Evolutionary conservation across 2,797 vertebrate genomes (phyloP).

Genomic region (Falco peregrinus): DNA sequence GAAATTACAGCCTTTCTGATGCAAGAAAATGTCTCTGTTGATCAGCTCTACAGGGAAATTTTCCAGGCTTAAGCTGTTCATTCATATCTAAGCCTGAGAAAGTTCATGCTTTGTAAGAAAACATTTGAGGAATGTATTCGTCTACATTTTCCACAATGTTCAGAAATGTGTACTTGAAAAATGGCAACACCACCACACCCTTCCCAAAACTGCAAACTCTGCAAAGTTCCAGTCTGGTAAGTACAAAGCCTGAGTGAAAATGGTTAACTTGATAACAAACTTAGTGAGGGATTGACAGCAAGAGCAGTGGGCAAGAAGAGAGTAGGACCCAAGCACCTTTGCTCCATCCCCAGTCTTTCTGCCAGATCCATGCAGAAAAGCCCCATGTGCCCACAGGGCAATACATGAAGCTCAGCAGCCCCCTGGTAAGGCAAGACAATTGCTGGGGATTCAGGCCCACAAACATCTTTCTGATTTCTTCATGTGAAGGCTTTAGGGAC

Average conservation of each 20-base stretch:
- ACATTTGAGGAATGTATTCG: not conserved
- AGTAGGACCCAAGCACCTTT: not conserved
- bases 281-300: not conserved
- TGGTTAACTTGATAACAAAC: not conserved
- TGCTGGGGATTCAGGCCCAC: not conserved
- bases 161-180: conserved; percentile 12
- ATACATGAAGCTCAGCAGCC: not conserved
- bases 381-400: not conserved
- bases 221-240: not conserved
- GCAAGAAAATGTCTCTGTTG: not conserved
- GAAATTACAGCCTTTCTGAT: not conserved
- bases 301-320: not conserved
- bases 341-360: not conserved
- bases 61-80: not conserved
- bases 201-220: not conserved
- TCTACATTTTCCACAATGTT: not conserved
- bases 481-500: not conserved
- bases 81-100: conserved; percentile 14
- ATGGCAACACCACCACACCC: not conserved
- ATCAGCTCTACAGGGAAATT: not conserved
- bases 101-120: not conserved
- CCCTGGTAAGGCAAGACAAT: not conserved
- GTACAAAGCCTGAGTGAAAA: not conserved
- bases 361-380: not conserved
- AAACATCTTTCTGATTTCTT: not conserved